These are phyloP conservation scores for Coracias cyanogaster DNA, from an alignment of 2,797 vertebrate genomes.

Conservation along the genomic window DNA sequence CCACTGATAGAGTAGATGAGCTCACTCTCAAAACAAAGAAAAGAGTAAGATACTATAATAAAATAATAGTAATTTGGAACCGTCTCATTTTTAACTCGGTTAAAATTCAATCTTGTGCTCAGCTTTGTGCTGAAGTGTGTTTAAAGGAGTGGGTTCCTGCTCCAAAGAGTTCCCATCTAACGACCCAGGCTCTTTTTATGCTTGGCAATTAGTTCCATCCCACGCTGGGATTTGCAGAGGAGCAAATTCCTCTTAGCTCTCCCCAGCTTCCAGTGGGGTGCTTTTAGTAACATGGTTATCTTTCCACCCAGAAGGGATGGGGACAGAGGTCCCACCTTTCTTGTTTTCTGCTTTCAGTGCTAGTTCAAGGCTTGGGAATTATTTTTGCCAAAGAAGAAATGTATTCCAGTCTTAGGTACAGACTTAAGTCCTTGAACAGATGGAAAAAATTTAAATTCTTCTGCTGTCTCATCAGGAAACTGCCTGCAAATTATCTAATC, in stretches of 20 bases:
- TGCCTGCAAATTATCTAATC: conserved; percentile 18
- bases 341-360: background rate
- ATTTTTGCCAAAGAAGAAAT: background rate
- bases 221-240: conserved; percentile 23
- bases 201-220: conserved; percentile 1
- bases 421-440: background rate
- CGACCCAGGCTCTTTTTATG: background rate
- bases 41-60: background rate
- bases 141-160: background rate
- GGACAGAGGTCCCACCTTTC: background rate
- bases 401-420: background rate
- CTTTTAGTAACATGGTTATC: background rate
- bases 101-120: background rate
- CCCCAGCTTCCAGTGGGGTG: background rate
- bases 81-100: background rate
- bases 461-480: background rate
- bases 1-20: background rate
- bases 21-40: background rate
- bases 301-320: background rate
- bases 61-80: background rate
- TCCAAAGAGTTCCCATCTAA: background rate
- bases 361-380: background rate
- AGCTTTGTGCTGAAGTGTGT: background rate
- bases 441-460: background rate
- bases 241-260: background rate